A percentile compares a stretch with the other conserved stretches of the same genome.
Conservation (phyloP, 2,797 vertebrate species). For the Masticophis lateralis region DNA sequence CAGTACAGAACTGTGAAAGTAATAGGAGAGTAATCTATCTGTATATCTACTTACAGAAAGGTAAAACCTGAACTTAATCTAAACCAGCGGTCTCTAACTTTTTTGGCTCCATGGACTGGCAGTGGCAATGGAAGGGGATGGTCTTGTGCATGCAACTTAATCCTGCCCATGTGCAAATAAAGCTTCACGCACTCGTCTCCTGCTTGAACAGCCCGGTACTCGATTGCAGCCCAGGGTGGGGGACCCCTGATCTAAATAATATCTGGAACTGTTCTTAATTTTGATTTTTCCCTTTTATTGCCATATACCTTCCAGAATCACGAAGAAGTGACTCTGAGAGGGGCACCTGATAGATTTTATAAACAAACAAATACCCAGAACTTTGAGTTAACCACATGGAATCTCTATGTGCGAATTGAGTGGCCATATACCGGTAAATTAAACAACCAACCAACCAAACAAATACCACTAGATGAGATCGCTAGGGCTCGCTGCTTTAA, state of each 20-base stretch:
- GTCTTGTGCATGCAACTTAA: background rate
- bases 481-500: no score
- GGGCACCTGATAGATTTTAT: background rate
- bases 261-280: background rate
- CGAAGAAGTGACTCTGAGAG: background rate
- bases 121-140: background rate
- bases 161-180: background rate
- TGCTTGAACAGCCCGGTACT: background rate
- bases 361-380: background rate
- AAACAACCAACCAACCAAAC: background rate
- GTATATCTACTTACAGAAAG: background rate
- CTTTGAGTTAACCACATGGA: background rate
- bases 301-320: background rate
- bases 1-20: background rate
- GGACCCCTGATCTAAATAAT: background rate
- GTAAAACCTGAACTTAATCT: background rate
- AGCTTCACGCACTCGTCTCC: background rate
- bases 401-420: background rate
- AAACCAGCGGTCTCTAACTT: background rate
- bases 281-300: background rate
- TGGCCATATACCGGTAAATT: background rate
- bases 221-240: background rate
- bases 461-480: background rate
- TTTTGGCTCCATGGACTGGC: background rate
- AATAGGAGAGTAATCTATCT: background rate